These are phyloP conservation scores for Oscheius sp. DNA, from an alignment of 2,888 invertebrate species.

Conservation along the genomic window DNA sequence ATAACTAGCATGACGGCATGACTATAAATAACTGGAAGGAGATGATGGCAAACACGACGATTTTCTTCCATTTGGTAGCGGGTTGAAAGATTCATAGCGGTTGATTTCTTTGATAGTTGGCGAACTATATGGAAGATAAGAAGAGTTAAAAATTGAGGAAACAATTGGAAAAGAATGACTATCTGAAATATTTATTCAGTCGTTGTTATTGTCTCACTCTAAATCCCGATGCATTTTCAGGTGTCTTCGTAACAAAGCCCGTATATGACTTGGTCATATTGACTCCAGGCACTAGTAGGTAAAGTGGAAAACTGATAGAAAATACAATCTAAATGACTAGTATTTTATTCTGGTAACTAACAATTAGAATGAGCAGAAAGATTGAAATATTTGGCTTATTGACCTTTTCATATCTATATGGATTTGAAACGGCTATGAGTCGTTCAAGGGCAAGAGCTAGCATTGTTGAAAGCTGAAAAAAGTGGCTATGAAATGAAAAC, in stretches of 20 bases:
- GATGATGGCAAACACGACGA: neutral
- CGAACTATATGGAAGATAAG: conserved; percentile 13
- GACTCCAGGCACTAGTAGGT: neutral
- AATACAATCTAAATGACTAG: neutral
- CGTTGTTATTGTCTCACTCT: neutral
- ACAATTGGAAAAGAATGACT: neutral
- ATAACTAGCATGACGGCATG: neutral
- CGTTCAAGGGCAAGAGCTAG: neutral
- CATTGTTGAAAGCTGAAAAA: conserved; percentile 8
- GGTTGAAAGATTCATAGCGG: neutral
- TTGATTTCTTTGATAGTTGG: neutral
- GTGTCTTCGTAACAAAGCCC: conserved; percentile 5
- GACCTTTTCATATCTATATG: neutral
- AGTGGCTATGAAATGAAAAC: neutral
- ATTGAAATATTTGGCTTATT: neutral
- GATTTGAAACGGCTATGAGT: neutral
- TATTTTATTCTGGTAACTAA: neutral
- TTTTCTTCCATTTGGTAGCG: conserved; percentile 10
- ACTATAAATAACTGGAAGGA: conserved; percentile 8
- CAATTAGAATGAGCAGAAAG: neutral
- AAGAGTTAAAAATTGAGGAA: neutral
- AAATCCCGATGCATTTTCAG: conserved; percentile 4
- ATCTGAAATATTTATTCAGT: neutral
- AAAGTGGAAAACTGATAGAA: neutral
- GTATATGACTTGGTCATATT: neutral